Conservation (phyloP, 2,888 invertebrate species). For the Stenolophus ochropezus region DNA sequence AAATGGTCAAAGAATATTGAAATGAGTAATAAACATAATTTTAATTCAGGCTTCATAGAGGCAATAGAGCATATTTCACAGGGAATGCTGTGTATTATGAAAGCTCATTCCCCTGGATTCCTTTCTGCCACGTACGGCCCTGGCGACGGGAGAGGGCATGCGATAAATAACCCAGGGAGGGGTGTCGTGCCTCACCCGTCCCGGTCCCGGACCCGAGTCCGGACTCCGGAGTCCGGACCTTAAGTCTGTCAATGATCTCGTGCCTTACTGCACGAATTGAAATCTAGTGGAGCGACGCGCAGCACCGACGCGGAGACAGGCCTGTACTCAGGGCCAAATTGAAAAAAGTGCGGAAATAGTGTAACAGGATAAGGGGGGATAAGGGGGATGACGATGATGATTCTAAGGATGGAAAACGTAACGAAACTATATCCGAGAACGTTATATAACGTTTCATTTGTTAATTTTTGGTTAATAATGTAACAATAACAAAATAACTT, state of each 20-base stretch:
- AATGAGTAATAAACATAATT: too few species aligned
- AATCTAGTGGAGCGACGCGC: conserved; percentile 49
- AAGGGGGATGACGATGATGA: too few species aligned
- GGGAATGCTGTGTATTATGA: not conserved
- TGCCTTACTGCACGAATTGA: conserved; percentile 55
- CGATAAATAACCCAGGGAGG: conserved; percentile 37
- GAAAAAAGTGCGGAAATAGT: too few species aligned
- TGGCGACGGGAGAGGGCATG: conserved; percentile 20
- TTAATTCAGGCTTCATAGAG: not conserved
- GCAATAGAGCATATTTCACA: not conserved
- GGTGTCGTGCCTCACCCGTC: conserved; percentile 4
- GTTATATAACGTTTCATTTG: too few species aligned
- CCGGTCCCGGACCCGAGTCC: conserved; percentile 12
- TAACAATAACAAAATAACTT: too few species aligned
- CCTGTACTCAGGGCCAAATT: not conserved
- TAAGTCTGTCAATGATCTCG: conserved; percentile 60
- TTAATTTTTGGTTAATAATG: too few species aligned
- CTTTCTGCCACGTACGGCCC: not conserved
- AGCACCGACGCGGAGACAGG: not conserved
- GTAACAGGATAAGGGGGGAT: too few species aligned
- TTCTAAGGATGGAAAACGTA: too few species aligned
- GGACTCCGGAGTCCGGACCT: conserved; percentile 45
- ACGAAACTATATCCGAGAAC: too few species aligned
- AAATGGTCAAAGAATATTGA: too few species aligned
- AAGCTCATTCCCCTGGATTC: not conserved